A percentile compares a stretch with the other conserved stretches of the same genome.
Conservation (phyloP, 2,888 invertebrate genomes). For the Glyphotaelius pellucidus region DNA sequence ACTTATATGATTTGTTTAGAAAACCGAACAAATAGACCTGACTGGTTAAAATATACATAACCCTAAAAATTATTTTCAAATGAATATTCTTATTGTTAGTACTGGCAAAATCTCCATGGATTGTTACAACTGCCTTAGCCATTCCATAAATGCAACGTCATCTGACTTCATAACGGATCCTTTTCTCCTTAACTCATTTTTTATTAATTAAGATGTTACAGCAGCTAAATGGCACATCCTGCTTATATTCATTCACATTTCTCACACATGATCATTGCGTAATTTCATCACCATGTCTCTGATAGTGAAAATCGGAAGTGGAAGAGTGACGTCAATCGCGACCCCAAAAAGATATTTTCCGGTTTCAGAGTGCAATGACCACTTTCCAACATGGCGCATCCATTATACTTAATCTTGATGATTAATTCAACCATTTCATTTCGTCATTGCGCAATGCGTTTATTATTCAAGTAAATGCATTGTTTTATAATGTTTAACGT, state of each 20-base stretch:
- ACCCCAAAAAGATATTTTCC: constrained; percentile 18
- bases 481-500: neutral
- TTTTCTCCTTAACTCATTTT: neutral
- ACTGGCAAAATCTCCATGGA: too few relatives aligned
- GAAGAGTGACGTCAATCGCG: constrained; percentile 2
- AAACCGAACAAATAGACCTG: too few relatives aligned
- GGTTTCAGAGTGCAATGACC: constrained; percentile 14
- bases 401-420: neutral
- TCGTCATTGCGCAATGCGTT: neutral
- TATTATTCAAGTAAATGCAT: neutral
- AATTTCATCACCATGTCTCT: neutral
- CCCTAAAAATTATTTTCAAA: too few relatives aligned
- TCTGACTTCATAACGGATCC: neutral
- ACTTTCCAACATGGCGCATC: neutral
- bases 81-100: too few relatives aligned
- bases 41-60: too few relatives aligned
- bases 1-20: too few relatives aligned
- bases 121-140: too few relatives aligned
- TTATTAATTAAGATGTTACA: neutral
- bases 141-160: neutral
- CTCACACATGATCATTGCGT: neutral
- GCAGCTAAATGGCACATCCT: neutral
- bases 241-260: neutral
- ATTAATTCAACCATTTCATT: neutral
- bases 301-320: neutral